These are phyloP conservation scores for Argyresthia albistria DNA, from an alignment of 2,888 invertebrate species.

Conservation along the genomic window DNA sequence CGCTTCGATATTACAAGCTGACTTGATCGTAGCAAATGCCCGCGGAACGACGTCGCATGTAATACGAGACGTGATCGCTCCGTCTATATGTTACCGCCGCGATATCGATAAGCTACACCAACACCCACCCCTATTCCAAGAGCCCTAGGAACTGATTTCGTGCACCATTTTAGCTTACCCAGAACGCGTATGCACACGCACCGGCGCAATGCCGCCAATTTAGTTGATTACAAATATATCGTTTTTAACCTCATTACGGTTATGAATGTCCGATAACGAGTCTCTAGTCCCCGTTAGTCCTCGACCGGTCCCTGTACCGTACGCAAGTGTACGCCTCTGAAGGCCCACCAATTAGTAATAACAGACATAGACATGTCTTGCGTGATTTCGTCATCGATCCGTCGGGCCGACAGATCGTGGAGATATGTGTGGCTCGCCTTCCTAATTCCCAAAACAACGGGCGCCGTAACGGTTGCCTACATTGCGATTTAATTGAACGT, in stretches of 20 bases:
- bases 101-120: no score
- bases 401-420: slow-evolving; percentile 20
- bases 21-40: neutral
- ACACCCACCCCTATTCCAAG: no score
- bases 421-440: slow-evolving; percentile 9
- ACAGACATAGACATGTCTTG: slow-evolving; percentile 29
- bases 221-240: slow-evolving; percentile 1
- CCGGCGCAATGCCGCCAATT: no score
- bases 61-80: no score
- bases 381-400: slow-evolving; percentile 40
- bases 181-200: no score
- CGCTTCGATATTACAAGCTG: neutral
- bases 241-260: slow-evolving; percentile 4
- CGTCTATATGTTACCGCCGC: no score
- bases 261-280: slow-evolving; percentile 37
- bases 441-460: slow-evolving; percentile 18
- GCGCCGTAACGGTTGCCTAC: slow-evolving; percentile 33
- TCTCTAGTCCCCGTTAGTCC: slow-evolving; percentile 46
- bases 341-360: slow-evolving; percentile 43
- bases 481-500: slow-evolving; percentile 37
- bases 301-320: slow-evolving; percentile 34
- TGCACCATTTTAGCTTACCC: no score
- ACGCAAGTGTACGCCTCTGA: slow-evolving; percentile 27
- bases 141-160: no score
- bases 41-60: neutral